Base-by-base conservation (phyloP, 2,113 vertebrate species). In the Hemiprocne comata region DNA sequence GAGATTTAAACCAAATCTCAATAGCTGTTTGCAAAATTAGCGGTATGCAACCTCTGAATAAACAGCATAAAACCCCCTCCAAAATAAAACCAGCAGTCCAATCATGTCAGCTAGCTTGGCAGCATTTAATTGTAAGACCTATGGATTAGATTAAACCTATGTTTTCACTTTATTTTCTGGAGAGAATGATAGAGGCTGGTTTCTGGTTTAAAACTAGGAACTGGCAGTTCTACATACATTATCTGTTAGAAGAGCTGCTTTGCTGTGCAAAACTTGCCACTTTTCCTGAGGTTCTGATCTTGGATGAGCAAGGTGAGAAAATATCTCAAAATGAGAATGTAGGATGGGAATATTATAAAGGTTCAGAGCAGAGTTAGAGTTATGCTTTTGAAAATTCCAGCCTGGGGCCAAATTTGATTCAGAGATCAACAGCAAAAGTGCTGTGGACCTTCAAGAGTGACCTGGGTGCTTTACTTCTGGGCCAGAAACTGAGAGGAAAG, bases 91-190 rank as follows among this genome's bases (percentile, higher is more conserved):
- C 46, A 36, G 38, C 16, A 74, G 40, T 81, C 40, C 15, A 53
- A 1, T 90, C 53, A 28, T 40, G n/a, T 75, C 50, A 72, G 34
- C 36, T 84, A 78, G 84, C 48, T 81, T 72, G 48, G 42, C 60
- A 80, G 57, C 79, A 83, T 81, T 93, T 95, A 84, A 90, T 96
- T 93, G 61, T 29, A 67, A 69, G 28, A 31, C 6, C 26, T 92
- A 89, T 84, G 95, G 94, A 95, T 95, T 96, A 26, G 88, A 57
- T 86, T 79, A 95, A 65, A 28, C 28, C 25, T 44, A 2, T 51
- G 6, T 62, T 90, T 94, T 89, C 29, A 67, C 64, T 95, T 94
- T n/a, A 55, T 89, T 81, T 93, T 90, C 66, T 91, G 36, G 34
- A 90, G 69, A 54, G 57, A 74, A 75, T 28, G 36, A 31, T 64